A percentile compares a stretch with the other conserved stretches of the same genome.
These are phyloP conservation scores for Bhutanitis thaidina DNA, from an alignment of 2,888 invertebrate species.

Conservation along the genomic window DNA sequence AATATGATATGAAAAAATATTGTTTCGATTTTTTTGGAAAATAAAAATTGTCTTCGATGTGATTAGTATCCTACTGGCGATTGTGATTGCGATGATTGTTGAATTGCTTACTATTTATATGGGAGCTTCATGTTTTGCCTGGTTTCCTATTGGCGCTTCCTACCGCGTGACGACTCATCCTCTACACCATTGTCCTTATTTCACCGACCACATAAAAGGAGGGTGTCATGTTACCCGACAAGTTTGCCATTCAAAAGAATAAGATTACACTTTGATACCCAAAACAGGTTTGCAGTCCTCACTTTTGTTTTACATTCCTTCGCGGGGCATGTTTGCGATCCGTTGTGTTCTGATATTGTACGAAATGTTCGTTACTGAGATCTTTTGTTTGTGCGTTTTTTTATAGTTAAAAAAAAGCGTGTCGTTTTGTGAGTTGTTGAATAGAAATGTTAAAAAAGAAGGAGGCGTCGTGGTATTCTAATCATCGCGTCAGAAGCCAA, in stretches of 20 bases:
- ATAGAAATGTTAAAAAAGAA: constrained; percentile 68
- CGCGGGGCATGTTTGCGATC: constrained; percentile 34
- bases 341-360: constrained; percentile 21
- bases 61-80: too few species aligned
- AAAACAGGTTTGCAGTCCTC: constrained; percentile 49
- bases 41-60: too few species aligned
- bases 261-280: constrained; percentile 38
- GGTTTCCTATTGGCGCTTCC: constrained; percentile 1
- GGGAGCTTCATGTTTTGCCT: not conserved
- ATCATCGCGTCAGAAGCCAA: constrained; percentile 59
- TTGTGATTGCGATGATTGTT: too few species aligned
- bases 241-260: constrained; percentile 34
- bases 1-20: too few species aligned
- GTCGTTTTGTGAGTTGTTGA: constrained; percentile 4
- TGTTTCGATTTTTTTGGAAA: too few species aligned
- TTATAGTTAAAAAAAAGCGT: constrained; percentile 30
- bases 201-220: constrained; percentile 34
- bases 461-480: constrained; percentile 66
- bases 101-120: not conserved
- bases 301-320: constrained; percentile 45
- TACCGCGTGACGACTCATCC: constrained; percentile 23
- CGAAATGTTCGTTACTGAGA: constrained; percentile 31
- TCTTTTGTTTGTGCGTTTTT: constrained; percentile 27
- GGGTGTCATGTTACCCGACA: constrained; percentile 33
- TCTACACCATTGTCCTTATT: constrained; percentile 25